Base-by-base conservation (phyloP, 1,140 invertebrate species). In the Ceratitis capitata region DNA sequence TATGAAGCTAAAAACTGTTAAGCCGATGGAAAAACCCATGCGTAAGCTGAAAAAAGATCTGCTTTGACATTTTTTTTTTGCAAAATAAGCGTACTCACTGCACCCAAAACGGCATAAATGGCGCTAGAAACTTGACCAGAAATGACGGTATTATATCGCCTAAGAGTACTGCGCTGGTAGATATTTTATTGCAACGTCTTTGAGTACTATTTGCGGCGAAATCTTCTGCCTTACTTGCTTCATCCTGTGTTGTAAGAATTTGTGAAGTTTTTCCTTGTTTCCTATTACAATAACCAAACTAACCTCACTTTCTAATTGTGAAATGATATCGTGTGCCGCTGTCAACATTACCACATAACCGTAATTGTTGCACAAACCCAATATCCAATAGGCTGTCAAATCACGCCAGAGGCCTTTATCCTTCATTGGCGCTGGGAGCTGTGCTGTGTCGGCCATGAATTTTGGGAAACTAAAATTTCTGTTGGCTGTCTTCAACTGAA, bases 291-390 rank as follows among this genome's bases (percentile, higher is more conserved):
- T 7, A 56, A 23, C 23, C 2, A 5, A 7, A 23, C 51, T 86
- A 12, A 85, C 87, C 82, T 89, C 89, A 39, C 86, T 88, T 5
- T 85, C 87, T 16, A 92, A 92, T 87, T 88, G 89, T 45, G 92
- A 90, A 29, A 97, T 93, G 84, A 98, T 96, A 90, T 97, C 97
- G 90, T 96, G 95, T 1, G 97, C 97, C 1, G 96, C 96, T 89
- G 95, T 96, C 19, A 98, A 92, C 96, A 98, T 98, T 2, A 98
- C 95, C 23, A 97, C 96, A 92, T 98, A 98, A 64, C 96, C 96
- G 92, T 96, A 98, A 92, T 98, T 98, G 90, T 98, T 98, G 89
- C 96, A 96, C 2, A 98, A 90, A 19, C 97, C 97, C 7, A 98
- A 92, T 1, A 97, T 92, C 96, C 97, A 96, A 88, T 95, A 96